These are phyloP conservation scores for Machimus atricapillus DNA, from an alignment of 2,888 invertebrate species.

Conservation along the genomic window DNA sequence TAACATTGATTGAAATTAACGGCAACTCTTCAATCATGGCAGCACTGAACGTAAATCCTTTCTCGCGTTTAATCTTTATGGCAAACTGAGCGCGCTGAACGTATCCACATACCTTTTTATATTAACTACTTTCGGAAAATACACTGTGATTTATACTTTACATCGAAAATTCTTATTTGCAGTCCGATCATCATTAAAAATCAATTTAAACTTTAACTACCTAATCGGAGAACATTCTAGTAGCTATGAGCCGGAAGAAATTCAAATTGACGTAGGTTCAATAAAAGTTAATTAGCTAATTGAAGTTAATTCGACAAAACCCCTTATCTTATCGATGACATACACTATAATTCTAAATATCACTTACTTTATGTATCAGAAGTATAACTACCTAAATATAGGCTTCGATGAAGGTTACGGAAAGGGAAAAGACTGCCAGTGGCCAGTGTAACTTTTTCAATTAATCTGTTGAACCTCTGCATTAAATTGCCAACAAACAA, in stretches of 20 bases:
- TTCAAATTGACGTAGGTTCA: not conserved
- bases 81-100: not conserved
- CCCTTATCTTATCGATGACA: not conserved
- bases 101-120: not conserved
- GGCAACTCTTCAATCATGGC: constrained; percentile 7
- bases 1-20: constrained; percentile 23
- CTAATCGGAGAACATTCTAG: not conserved
- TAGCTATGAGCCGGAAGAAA: too few relatives aligned
- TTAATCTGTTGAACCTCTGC: not conserved
- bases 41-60: not conserved
- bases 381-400: not conserved
- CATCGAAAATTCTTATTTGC: not conserved
- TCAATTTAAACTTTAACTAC: not conserved
- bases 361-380: not conserved
- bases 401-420: not conserved
- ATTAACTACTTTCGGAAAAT: not conserved
- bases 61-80: not conserved
- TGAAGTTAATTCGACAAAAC: not conserved
- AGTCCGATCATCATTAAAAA: not conserved
- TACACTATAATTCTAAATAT: not conserved
- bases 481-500: not conserved
- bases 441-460: not conserved
- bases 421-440: not conserved
- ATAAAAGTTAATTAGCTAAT: not conserved
- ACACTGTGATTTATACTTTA: not conserved